Evolutionary conservation across 2,888 invertebrate genomes (phyloP).

Genomic region (Lamellibrachia satsuma): DNA sequence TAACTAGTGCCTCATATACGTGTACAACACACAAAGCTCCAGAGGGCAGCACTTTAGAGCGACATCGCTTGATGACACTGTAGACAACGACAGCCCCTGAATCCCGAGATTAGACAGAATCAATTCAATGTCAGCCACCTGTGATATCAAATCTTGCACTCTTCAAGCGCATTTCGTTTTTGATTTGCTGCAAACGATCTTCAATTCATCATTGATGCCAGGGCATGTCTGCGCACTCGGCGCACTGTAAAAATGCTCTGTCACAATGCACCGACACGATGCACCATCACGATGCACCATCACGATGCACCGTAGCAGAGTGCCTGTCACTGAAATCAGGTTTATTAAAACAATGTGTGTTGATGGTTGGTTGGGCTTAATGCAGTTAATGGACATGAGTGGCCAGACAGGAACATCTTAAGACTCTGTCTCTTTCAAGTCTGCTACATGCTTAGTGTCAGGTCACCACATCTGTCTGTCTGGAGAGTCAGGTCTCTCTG

Average conservation of each 20-base stretch:
- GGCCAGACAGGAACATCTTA: background rate
- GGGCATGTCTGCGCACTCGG: background rate
- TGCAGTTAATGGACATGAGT: background rate
- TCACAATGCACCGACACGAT: background rate
- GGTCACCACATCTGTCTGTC: background rate
- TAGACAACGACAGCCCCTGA: background rate
- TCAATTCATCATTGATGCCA: background rate
- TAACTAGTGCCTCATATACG: background rate
- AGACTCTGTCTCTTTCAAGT: background rate
- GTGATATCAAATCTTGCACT: background rate
- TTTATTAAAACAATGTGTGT: slow-evolving; percentile 13
- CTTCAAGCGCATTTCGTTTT: background rate
- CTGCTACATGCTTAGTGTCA: background rate
- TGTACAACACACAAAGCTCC: background rate
- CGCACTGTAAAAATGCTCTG: background rate
- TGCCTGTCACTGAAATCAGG: background rate
- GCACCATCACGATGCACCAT: background rate
- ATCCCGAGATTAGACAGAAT: background rate
- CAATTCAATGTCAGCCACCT: background rate
- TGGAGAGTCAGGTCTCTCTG: background rate
- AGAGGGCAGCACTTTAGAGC: background rate
- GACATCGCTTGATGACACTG: background rate
- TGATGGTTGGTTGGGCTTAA: background rate
- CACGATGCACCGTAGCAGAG: background rate
- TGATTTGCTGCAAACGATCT: background rate